Evolutionary conservation across 2,888 invertebrate genomes (phyloP), one percentile per base, ranked within the genome.

Genomic region (Nomada ruficornis): DNA sequence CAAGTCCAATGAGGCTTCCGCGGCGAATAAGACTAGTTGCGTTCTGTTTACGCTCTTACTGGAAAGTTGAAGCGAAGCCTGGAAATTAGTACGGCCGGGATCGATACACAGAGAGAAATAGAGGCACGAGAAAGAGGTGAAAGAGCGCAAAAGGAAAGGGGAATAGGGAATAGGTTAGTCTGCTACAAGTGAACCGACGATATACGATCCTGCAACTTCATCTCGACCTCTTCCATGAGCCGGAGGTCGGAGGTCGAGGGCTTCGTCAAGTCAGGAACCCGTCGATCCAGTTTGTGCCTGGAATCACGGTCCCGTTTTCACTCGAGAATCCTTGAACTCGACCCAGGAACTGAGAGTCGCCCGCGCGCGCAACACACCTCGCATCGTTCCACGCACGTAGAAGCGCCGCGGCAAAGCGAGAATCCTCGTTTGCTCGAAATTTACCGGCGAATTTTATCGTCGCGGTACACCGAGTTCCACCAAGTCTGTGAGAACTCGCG

Each of bases 241-340:
- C 71, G 75, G 83, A 83, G 90, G 91, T 89, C 89, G 85, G 83
- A 89, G 90, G 90, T 90, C 86, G 85, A 86, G 88, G 89, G 89
- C 90, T 90, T 88, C 89, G 90, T 90, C 89, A 90, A 90, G 88
- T 87, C 83, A 85, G 88, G 88, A 91, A 91, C 90, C 87, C 89
- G 90, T 91, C 89, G 90, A 90, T 90, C 90, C 91, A 90, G 90
- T 91, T 91, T 86, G 86, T 79, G 86, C 89, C 85, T 79, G 86
- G 86, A 85, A 89, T 86, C 87, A 85, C 82, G 84, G 87, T 86
- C 87, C 87, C 88, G 86, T 88, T 89, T 85, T 86, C 89, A 90
- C 90, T 90, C 89, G 86, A 83, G 88, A 90, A 90, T 90, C 88
- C 89, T 90, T 88, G 87, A 88, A 89, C 89, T 86, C 87, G 85